phyloP scores from a whole-genome alignment of 1,140 invertebrate species.

The Gerris buenoi region DNA sequence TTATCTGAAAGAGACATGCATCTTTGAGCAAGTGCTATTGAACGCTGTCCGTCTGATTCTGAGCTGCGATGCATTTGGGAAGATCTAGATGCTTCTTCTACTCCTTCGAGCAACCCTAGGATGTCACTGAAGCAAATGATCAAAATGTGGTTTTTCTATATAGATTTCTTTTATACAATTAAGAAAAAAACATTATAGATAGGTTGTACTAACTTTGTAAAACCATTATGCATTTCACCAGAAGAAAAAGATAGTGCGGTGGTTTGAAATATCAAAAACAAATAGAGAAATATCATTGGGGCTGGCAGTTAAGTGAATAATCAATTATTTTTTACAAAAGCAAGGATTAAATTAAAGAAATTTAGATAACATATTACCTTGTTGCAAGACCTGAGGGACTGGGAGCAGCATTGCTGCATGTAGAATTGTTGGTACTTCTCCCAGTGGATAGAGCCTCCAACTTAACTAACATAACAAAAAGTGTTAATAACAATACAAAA shows the following conservation, averaged over 20 bases:
- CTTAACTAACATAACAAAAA: slow-evolving; percentile 6
- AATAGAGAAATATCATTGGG: too few species aligned
- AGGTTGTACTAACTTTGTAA: too few species aligned
- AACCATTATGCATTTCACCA: too few species aligned
- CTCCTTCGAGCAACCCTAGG: not conserved
- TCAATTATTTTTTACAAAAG: too few species aligned
- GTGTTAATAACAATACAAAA: not conserved
- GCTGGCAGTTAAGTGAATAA: too few species aligned
- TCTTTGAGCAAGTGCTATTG: slow-evolving; percentile 23
- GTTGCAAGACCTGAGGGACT: not conserved
- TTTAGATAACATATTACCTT: too few species aligned
- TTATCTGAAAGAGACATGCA: slow-evolving; percentile 26
- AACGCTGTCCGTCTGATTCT: not conserved
- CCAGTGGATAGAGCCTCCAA: slow-evolving; percentile 10
- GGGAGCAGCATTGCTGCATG: slow-evolving; percentile 8
- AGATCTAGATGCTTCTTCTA: not conserved
- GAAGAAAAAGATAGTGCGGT: too few species aligned
- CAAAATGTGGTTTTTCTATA: too few species aligned
- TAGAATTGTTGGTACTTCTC: slow-evolving; percentile 14
- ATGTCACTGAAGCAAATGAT: not conserved
- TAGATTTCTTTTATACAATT: too few species aligned
- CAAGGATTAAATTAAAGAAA: too few species aligned
- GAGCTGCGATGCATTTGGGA: not conserved
- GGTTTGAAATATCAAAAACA: too few species aligned
- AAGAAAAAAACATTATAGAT: too few species aligned